Conservation (phyloP, 2,113 vertebrate species). For the Psittacula cyanocephala region DNA sequence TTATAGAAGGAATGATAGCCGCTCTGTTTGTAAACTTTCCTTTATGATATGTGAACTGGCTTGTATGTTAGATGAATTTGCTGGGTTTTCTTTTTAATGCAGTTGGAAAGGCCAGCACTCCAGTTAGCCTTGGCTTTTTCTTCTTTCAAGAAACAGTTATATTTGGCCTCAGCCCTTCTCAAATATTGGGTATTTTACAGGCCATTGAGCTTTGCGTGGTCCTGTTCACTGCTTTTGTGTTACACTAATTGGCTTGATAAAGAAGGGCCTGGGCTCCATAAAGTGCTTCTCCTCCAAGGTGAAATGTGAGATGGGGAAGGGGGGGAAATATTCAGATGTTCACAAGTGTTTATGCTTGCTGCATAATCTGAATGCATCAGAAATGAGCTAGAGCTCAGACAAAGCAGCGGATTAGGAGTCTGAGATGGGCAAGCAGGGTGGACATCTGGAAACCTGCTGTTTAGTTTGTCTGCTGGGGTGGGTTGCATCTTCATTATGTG, state of each 20-base stretch:
- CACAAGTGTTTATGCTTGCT: conserved; percentile 15
- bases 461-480: conserved; percentile 12
- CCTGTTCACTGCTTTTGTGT: conserved; percentile 46
- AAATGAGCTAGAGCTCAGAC: conserved; percentile 60
- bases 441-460: conserved; percentile 67
- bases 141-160: not conserved
- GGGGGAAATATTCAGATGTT: conserved; percentile 28
- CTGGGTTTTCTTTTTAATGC: not conserved
- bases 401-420: conserved; percentile 67
- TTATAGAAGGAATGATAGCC: conserved; percentile 38
- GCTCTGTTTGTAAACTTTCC: conserved; percentile 46
- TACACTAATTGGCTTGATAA: conserved; percentile 49
- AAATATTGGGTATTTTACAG: conserved; percentile 60
- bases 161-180: not conserved
- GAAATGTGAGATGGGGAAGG: conserved; percentile 36
- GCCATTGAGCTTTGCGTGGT: conserved; percentile 36
- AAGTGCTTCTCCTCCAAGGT: conserved; percentile 25
- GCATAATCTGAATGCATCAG: conserved; percentile 69
- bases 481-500: not conserved
- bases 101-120: not conserved
- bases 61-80: not conserved
- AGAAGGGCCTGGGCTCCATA: not conserved
- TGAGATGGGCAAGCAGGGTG: conserved; percentile 26
- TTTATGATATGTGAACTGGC: not conserved
- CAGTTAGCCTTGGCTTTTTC: not conserved